Evolutionary conservation across 2,113 vertebrate species (phyloP), one percentile per base, ranked within the genome.

Genomic region (Clupea harengus): DNA sequence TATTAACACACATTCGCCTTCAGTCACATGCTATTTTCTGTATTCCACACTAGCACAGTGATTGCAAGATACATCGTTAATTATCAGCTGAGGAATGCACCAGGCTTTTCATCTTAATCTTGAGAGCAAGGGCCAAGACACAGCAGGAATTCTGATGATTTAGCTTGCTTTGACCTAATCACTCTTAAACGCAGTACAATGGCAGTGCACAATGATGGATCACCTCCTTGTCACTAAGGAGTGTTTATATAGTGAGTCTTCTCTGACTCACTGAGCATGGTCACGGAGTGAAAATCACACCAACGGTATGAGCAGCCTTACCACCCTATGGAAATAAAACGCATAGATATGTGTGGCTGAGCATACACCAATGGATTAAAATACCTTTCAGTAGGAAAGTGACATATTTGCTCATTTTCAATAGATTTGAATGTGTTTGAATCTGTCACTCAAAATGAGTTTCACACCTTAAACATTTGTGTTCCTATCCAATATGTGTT

Each of bases 51-150:
- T 67, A 45, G 85, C 87, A 28, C 86, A 89, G 92, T 91, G 89
- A 88, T 89, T 92, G 89, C 88, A 88, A 90, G 93, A 93, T 93
- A 93, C 90, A 57, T 90, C 92, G 93, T 95, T 94, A 93, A 92
- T 95, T 95, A 94, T 95, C 93, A 93, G 92, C 91, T 88, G 84
- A 92, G 94, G 95, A 96, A 95, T 96, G 94, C 89, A 92, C 89
- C 88, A 88, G 91, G 91, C 91, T 87, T 93, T 94, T 95, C 89
- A 95, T 95, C 94, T 94, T 89, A 90, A 91, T 82, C 89, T 92
- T 87, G 86, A 54, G 90, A 81, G 87, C 89, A 88, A 94, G 93
- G 82, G 89, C 90, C 93, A 91, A 88, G 91, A 91, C 92, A 90
- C 94, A 92, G 92, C 90, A 88, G 93, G 94, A 93, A 93, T 92